phyloP scores from a whole-genome alignment of 1,140 invertebrate genomes.

The Drosophila seguyi region DNA sequence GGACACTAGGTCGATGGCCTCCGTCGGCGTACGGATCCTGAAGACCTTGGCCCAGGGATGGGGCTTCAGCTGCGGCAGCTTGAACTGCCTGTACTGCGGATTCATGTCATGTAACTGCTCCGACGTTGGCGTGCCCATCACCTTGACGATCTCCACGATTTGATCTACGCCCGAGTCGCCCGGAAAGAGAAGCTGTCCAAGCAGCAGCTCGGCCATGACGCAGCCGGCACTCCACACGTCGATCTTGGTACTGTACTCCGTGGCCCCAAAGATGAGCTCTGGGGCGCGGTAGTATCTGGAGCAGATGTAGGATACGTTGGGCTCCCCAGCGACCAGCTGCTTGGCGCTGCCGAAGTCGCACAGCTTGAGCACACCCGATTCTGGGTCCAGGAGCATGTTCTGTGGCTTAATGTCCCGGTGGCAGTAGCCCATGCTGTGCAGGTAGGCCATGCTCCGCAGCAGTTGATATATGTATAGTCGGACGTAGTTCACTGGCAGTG shows the following conservation, averaged over 20 bases:
- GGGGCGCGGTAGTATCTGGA: constrained; percentile 99
- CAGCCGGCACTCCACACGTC: constrained; percentile 99
- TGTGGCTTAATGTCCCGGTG: constrained; percentile 99
- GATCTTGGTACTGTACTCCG: constrained; percentile 99
- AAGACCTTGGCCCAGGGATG: constrained; percentile 99
- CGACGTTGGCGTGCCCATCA: constrained; percentile 98
- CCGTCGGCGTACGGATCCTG: constrained; percentile 60
- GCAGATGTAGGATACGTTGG: constrained; percentile 99
- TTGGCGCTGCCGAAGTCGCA: constrained; percentile 99
- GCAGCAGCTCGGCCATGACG: constrained; percentile 97
- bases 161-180: constrained; percentile 99
- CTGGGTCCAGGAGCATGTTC: constrained; percentile 98
- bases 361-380: constrained; percentile 98
- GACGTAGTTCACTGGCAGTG: constrained; percentile 99
- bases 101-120: constrained; percentile 99
- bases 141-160: constrained; percentile 99
- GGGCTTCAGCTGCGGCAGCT: constrained; percentile 99
- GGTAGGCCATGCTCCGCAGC: constrained; percentile 99
- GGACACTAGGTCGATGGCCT: constrained; percentile 72
- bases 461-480: constrained; percentile 99
- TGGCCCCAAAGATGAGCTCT: constrained; percentile 99
- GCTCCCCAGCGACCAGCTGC: constrained; percentile 97
- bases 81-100: constrained; percentile 99
- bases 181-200: constrained; percentile 99
- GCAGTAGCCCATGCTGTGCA: constrained; percentile 98